Evolutionary conservation across 2,888 invertebrate genomes (phyloP).

Genomic region (Trachelus iudaicus): DNA sequence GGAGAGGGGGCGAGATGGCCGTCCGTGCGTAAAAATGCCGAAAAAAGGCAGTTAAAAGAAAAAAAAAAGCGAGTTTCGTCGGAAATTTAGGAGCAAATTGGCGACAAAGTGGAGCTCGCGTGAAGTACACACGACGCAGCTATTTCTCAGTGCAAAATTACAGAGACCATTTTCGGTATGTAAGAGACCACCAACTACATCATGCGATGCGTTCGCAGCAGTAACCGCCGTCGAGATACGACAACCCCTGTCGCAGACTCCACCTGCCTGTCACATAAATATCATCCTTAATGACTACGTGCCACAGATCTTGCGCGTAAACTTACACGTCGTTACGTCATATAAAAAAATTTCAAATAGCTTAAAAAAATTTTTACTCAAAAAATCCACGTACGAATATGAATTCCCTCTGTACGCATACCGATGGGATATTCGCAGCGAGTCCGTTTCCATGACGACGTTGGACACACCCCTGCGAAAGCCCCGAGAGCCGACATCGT

Average conservation of each 20-base stretch:
- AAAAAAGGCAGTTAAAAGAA: too few species aligned
- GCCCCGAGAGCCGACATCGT: background rate
- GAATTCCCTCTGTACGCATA: background rate
- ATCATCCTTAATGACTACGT: background rate
- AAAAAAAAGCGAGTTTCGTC: too few species aligned
- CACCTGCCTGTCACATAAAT: background rate
- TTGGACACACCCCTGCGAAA: background rate
- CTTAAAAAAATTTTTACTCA: background rate
- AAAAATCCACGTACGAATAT: background rate
- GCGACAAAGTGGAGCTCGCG: background rate
- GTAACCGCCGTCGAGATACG: background rate
- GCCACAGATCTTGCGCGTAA: background rate
- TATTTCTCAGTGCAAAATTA: background rate
- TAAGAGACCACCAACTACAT: background rate
- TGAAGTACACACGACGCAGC: background rate
- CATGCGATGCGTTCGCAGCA: background rate
- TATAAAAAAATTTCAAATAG: background rate
- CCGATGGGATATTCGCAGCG: background rate
- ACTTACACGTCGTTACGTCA: background rate
- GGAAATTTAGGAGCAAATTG: background rate
- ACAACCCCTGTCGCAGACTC: background rate
- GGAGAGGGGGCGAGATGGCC: background rate
- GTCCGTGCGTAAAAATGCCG: too few species aligned
- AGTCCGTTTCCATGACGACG: background rate
- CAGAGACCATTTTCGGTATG: background rate